Base-by-base conservation (phyloP, 2,797 vertebrate species). In the Nyctalus aviator region DNA sequence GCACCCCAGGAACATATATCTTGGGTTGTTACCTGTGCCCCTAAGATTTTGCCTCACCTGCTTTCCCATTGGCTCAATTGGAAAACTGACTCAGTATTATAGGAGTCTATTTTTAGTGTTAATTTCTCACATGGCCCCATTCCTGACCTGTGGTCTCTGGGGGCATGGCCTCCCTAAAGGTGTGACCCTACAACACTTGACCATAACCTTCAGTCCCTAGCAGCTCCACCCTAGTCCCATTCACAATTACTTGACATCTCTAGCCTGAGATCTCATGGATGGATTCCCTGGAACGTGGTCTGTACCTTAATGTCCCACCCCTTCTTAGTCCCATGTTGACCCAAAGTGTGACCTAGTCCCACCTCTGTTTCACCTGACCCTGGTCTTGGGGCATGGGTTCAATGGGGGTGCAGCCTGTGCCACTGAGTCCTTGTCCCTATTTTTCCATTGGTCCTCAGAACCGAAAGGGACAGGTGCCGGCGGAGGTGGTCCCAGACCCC, bases 401-500 rank as follows among this genome's bases (percentile, higher is more conserved):
- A 12, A 10, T n/a, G 44, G 44, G 18, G 20, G 10, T 25, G 2
- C 57, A 48, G 35, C 79, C 37, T 53, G 21, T 46, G 30, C 41
- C 9, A 3, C 78, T 88, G 55, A 92, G n/a, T 93, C 62, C 83
- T 91, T 1, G 0, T 25, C 48, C 25, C 6, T 4, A 15, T 95
- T 35, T 83, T 85, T 81, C 37, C n/a, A 21, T 62, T 93, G 84
- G 23, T 82, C 41, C 12, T 76, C 97, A 99, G 99, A 99, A 99
- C 48, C 99, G 99, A 91, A 99, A 99, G 53, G 98, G 99, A 62
- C 99, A 99, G 95, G 99, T 98, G 18, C 99, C 99, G 0, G 99
- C 97, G 0, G 99, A 99, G 27, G 99, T 99, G 85, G 99, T 99
- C 4, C 99, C 99, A 0, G 99, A 99, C 96, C 99, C 99, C 0